Base-by-base conservation (phyloP, 1,140 invertebrate genomes). In the Zaprionus lachaisei region DNA sequence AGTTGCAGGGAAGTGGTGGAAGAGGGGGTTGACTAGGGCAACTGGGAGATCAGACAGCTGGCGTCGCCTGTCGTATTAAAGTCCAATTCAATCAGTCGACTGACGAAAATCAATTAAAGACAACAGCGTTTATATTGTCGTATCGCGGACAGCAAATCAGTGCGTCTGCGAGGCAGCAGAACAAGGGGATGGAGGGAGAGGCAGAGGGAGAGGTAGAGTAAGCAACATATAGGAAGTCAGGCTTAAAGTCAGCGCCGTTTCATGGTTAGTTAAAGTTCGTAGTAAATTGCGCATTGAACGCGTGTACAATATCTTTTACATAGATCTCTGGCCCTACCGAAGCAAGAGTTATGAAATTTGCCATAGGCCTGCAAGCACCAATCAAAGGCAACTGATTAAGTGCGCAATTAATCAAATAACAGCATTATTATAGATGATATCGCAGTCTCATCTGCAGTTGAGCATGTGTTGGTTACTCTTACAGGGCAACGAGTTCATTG, bases 81-180 rank as follows among this genome's bases (percentile, higher is more conserved):
- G 60, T 72, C 61, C 47, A 72, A 80, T 77, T 72, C 54, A 66
- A 77, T 79, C 82, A 81, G 58, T 57, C 69, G 67, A 54, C 38
- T 55, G 61, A 61, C 66, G 72, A 79, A 79, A 79, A 79, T 73
- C 76, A 79, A 75, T 79, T 79, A 79, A 79, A 65, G 31, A 57
- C 58, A 65, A 47, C 57, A 26, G 47, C 73, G 55, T 65, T 72
- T 60, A 60, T 58, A 56, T 57, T 62, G 9, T n/a, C 54, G 34
- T 70, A 70, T 55, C 56, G 31, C 22, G 14, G n/a, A 24, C 37
- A 47, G 58, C 22, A 47, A 74, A 70, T 71, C 73, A 76, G 56
- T 77, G 74, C 56, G 69, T 76, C 68, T 65, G 61, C 14, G 56
- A 60, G 20, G 12, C 62, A 77, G 14, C 20, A n/a, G 2, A 2